phyloP scores from a whole-genome alignment of 1,140 invertebrate species.

The Brachionus rotundiformis region DNA sequence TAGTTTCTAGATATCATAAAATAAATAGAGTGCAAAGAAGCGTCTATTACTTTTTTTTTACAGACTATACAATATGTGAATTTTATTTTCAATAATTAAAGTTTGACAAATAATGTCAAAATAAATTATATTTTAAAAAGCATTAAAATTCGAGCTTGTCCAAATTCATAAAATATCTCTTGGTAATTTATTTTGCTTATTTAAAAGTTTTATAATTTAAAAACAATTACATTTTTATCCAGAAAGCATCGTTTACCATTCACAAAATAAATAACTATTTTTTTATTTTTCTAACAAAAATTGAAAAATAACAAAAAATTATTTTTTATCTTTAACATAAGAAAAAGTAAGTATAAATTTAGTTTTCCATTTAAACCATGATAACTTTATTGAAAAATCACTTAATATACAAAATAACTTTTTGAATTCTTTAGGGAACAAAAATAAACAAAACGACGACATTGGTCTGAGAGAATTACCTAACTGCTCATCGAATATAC shows the following conservation, averaged over 20 bases:
- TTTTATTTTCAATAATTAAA: neutral
- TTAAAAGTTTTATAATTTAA: slow-evolving; percentile 22
- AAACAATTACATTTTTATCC: slow-evolving; percentile 24
- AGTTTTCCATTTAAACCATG: neutral
- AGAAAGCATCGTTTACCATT: neutral
- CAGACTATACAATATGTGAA: neutral
- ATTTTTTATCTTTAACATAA: neutral
- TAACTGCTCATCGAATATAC: neutral
- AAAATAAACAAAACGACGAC: neutral
- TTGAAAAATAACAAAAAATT: neutral
- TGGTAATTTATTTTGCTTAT: neutral
- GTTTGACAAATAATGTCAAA: slow-evolving; percentile 1
- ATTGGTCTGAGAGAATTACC: neutral
- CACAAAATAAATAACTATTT: neutral
- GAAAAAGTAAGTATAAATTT: neutral
- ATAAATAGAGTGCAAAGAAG: slow-evolving; percentile 9
- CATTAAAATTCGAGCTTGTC: neutral
- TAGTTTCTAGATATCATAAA: neutral
- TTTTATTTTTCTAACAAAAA: slow-evolving; percentile 15
- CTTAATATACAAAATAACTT: neutral
- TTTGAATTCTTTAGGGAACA: neutral
- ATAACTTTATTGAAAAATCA: neutral
- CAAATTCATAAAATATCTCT: slow-evolving; percentile 20
- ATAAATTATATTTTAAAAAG: slow-evolving; percentile 10
- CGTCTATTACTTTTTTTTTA: neutral